These are phyloP conservation scores for Andrena flavipes DNA, from an alignment of 2,888 invertebrate genomes.

Conservation along the genomic window DNA sequence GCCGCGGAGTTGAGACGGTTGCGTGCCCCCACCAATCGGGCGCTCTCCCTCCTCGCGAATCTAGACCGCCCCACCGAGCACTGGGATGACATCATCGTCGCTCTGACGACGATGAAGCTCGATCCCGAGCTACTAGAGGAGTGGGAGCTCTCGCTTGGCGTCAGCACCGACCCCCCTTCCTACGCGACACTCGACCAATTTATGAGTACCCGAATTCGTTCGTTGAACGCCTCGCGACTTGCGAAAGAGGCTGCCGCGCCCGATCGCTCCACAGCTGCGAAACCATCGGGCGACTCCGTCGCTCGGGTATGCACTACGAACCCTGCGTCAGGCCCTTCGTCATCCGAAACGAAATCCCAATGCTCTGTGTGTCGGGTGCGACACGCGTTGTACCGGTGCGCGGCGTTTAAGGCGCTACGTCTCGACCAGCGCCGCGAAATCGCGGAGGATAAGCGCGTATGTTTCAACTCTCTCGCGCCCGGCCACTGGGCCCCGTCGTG, in stretches of 20 bases:
- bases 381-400: too few relatives aligned
- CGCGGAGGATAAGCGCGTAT: not conserved
- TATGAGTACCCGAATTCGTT: not conserved
- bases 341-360: accelerated
- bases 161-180: not conserved
- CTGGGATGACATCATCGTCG: not conserved
- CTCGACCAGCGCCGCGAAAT: not conserved
- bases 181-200: not conserved
- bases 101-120: not conserved
- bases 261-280: not conserved
- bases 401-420: not conserved
- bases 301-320: too few relatives aligned
- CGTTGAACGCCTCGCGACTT: accelerated
- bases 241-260: not conserved
- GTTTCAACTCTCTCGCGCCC: not conserved
- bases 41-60: not conserved
- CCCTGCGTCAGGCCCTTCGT: too few relatives aligned
- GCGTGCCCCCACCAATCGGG: not conserved
- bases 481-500: not conserved
- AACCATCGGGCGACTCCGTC: not conserved
- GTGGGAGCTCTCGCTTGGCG: not conserved
- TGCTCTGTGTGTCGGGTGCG: too few relatives aligned
- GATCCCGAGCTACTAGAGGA: not conserved
- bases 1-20: not conserved
- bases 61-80: not conserved